phyloP scores from a whole-genome alignment of 2,888 invertebrate genomes.

The Andrena minutula region DNA sequence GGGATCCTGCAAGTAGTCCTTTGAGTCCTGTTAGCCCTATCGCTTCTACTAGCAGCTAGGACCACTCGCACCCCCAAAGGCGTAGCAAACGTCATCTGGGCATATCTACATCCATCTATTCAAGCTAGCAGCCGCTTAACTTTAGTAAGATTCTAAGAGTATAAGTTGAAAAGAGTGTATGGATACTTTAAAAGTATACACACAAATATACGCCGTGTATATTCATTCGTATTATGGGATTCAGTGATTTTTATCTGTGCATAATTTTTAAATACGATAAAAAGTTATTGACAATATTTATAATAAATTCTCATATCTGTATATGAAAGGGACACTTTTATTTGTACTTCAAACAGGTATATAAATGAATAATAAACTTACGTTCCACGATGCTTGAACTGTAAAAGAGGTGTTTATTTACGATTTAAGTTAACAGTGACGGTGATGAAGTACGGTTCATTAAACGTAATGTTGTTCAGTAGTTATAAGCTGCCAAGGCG shows the following conservation, averaged over 20 bases:
- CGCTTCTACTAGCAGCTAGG: conserved; percentile 97
- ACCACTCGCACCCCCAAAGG: conserved; percentile 87
- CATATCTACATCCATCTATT: conserved; percentile 83
- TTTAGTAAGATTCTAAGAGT: conserved; percentile 80
- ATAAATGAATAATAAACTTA: conserved; percentile 12
- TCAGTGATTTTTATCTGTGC: conserved; percentile 12
- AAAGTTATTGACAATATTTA: conserved; percentile 38
- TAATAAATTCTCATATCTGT: conserved; percentile 17
- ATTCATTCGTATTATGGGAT: conserved; percentile 26
- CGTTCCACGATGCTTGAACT: conserved; percentile 18
- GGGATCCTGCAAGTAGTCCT: conserved; percentile 94
- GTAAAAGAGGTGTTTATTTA: neutral
- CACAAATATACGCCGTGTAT: conserved; percentile 13
- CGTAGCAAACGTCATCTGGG: conserved; percentile 83
- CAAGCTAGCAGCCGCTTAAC: conserved; percentile 84
- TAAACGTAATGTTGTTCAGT: conserved; percentile 54
- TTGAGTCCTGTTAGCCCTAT: conserved; percentile 94
- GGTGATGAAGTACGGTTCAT: conserved; percentile 35
- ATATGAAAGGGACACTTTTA: conserved; percentile 8
- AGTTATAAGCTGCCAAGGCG: conserved; percentile 73
- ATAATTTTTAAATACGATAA: conserved; percentile 25
- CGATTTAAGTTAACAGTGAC: conserved; percentile 25
- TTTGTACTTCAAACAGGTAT: conserved; percentile 33
- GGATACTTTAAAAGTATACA: conserved; percentile 63
- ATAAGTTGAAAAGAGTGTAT: conserved; percentile 76